phyloP scores from a whole-genome alignment of 2,113 vertebrate species.

The Atrichornis clamosus region DNA sequence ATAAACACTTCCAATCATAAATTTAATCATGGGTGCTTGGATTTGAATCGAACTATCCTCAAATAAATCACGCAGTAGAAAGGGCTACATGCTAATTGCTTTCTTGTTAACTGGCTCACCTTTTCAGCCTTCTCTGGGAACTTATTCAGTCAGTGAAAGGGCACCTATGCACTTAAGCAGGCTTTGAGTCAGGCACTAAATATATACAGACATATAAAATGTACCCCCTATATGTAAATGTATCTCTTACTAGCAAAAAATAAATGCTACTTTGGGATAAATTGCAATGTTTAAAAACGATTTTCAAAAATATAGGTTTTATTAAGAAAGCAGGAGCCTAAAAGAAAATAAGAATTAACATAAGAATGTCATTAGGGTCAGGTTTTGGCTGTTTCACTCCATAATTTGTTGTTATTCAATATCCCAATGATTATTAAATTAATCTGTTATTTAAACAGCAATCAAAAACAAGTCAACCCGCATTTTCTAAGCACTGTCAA shows the following conservation, averaged over 20 bases:
- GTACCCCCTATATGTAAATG: slow-evolving; percentile 17
- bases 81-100: not conserved
- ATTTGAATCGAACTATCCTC: not conserved
- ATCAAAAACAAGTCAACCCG: slow-evolving; percentile 69
- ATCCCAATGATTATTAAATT: slow-evolving; percentile 79
- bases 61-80: not conserved
- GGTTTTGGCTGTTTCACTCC: slow-evolving; percentile 68
- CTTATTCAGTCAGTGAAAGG: not conserved
- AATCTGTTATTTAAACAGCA: slow-evolving; percentile 78
- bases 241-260: slow-evolving; percentile 30
- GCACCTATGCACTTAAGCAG: not conserved
- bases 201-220: not conserved
- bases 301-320: slow-evolving; percentile 78
- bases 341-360: slow-evolving; percentile 81
- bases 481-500: slow-evolving; percentile 74
- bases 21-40: not conserved
- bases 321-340: slow-evolving; percentile 80
- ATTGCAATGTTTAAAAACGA: slow-evolving; percentile 58
- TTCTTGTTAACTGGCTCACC: not conserved
- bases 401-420: slow-evolving; percentile 78
- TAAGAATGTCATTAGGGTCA: slow-evolving; percentile 81
- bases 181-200: not conserved
- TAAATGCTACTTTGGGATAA: slow-evolving; percentile 30
- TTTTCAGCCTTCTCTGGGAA: not conserved
- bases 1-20: not conserved